A percentile compares a stretch with the other conserved stretches of the same genome.
These are phyloP conservation scores for Gnathonemus longibarbis DNA, from an alignment of 2,113 vertebrate genomes.

Conservation along the genomic window DNA sequence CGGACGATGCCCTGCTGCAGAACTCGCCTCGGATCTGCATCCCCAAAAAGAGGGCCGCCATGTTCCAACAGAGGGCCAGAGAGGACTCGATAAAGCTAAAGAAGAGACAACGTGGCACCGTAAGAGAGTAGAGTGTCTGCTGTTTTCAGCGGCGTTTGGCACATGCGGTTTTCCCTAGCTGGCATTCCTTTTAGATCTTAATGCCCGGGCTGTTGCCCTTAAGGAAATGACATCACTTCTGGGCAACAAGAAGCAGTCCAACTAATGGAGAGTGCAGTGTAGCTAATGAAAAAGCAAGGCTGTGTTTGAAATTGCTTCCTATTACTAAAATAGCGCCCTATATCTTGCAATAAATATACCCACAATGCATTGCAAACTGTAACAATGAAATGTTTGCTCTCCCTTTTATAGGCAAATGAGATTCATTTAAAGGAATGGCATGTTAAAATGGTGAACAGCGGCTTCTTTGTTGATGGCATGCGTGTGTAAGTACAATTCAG, in stretches of 20 bases:
- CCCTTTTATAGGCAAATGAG: constrained; percentile 42
- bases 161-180: not conserved
- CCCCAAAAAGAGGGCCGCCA: constrained; percentile 43
- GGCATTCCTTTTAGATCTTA: not conserved
- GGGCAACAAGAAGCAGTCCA: not conserved
- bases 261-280: not conserved
- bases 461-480: constrained; percentile 58
- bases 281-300: not conserved
- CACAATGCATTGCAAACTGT: not conserved
- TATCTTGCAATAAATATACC: not conserved
- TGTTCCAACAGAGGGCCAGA: constrained; percentile 16
- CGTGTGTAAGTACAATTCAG: constrained; percentile 38
- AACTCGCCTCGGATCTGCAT: constrained; percentile 32
- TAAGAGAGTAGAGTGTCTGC: constrained; percentile 43
- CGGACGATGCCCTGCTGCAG: constrained; percentile 49
- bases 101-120: constrained; percentile 15
- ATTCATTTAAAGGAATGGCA: constrained; percentile 56
- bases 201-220: not conserved
- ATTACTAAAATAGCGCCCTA: not conserved
- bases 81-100: constrained; percentile 6
- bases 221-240: not conserved
- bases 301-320: not conserved
- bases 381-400: not conserved
- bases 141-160: not conserved
- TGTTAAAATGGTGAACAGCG: constrained; percentile 37